Base-by-base conservation (phyloP, 2,888 invertebrate genomes). In the Eledone cirrhosa region DNA sequence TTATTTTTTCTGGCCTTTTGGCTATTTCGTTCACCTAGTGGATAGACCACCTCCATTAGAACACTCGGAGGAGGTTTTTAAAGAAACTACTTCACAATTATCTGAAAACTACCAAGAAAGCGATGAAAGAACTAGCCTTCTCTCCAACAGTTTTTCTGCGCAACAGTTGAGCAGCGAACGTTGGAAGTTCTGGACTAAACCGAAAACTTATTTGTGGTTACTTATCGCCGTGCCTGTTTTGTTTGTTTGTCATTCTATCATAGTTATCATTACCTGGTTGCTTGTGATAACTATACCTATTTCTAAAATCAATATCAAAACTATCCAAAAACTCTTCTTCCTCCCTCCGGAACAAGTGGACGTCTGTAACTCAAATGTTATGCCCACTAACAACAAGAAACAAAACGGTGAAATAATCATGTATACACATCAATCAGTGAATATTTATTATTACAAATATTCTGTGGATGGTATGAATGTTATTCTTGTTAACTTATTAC, bases 1-100 rank as follows among this genome's bases (percentile, higher is more conserved):
- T 3, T 89, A 89, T 80, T 89, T 88, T 77, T 75, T 89, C 7
- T 89, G 89, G 89, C 89, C 89, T 8, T 89, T 89, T 86, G 88
- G 88, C 27, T 89, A 89, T 79, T 88, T 89, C 86, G 86, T 89
- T 3, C 86, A 88, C 75, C 81, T 86, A 83, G 89, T 88, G 7
- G 72, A 72, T 33, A 72, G 31, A 13, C 72, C 72, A 7, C 72
- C 72, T 24, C 72, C 72, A 16, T 19, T 72, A n/a, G 72, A 72
- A 72, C n/a, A 41, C 13, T 72, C 72, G 4, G 8, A 31, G 16
- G 72, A 72, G 19, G 72, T 72, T 41, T 41, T 29, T 22, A 31
- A 72, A 72, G 33, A 31, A 72, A 72, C 31, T 1, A 19, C 11
- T n/a, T 41, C 13, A n/a, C 31, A 33, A 3, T n/a, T 41, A 22